Percentiles rank a stretch among this genome's conserved stretches.
These are phyloP conservation scores for Nemotelus nigrinus DNA, from an alignment of 2,888 invertebrate genomes.

Conservation along the genomic window DNA sequence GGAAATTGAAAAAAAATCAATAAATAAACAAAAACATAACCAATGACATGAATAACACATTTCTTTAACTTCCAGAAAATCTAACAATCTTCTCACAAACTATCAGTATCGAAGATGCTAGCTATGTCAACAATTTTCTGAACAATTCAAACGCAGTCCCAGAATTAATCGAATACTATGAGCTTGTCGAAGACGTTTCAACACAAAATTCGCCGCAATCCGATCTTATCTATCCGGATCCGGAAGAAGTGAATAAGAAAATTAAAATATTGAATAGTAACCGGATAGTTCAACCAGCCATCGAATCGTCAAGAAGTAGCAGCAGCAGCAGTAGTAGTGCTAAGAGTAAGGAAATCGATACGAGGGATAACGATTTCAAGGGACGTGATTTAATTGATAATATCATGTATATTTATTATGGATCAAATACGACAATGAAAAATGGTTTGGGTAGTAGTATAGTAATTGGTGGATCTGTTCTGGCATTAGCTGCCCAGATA, in stretches of 20 bases:
- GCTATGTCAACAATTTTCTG: conserved; percentile 45
- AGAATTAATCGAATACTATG: conserved; percentile 52
- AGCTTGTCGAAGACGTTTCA: conserved; percentile 47
- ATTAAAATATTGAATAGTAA: conserved; percentile 45
- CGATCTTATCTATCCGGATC: conserved; percentile 53
- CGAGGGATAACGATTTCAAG: conserved; percentile 66
- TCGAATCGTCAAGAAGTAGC: not conserved
- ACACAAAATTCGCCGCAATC: conserved; percentile 40
- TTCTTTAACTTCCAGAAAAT: conserved; percentile 31
- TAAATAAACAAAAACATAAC: too few species aligned
- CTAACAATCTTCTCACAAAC: conserved; percentile 38
- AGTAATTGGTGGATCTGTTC: conserved; percentile 66
- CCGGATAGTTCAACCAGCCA: conserved; percentile 8
- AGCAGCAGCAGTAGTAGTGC: too few species aligned
- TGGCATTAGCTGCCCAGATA: conserved; percentile 67
- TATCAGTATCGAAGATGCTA: conserved; percentile 44
- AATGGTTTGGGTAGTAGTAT: conserved; percentile 68
- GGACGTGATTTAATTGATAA: conserved; percentile 79
- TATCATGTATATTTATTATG: conserved; percentile 77
- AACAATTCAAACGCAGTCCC: conserved; percentile 51
- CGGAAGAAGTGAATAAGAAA: conserved; percentile 52
- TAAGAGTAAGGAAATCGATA: conserved; percentile 28
- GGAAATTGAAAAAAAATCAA: too few species aligned
- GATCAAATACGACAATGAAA: conserved; percentile 65
- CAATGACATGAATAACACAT: too few species aligned